A percentile compares a stretch with the other conserved stretches of the same genome.
phyloP scores from a whole-genome alignment of 92 coral and sea anemone genomes.

The Phenganax stokvisi region DNA sequence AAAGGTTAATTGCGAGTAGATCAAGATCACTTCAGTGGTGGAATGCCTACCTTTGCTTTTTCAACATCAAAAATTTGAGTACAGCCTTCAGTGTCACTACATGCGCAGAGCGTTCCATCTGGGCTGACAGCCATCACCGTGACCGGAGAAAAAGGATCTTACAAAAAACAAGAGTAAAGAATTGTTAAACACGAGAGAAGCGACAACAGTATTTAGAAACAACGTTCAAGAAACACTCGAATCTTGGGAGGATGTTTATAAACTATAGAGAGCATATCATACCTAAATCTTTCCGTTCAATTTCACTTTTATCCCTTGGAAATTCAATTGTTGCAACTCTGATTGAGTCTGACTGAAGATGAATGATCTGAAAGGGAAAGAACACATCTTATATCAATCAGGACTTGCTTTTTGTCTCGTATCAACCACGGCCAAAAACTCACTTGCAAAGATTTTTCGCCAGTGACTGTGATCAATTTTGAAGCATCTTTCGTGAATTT shows the following conservation, averaged over 20 bases:
- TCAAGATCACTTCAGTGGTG: background rate
- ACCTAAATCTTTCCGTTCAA: constrained; percentile 24
- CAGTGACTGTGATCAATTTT: constrained; percentile 60
- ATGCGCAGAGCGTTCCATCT: constrained; percentile 67
- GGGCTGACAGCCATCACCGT: constrained; percentile 61
- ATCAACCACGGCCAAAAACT: background rate
- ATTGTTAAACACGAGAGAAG: no score
- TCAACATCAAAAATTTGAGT: constrained; percentile 64
- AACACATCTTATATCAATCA: background rate
- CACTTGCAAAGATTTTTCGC: constrained; percentile 73
- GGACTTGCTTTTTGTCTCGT: background rate
- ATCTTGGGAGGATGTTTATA: no score
- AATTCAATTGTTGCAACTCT: constrained; percentile 45
- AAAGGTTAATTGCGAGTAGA: background rate
- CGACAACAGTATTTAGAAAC: no score
- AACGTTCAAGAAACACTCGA: no score
- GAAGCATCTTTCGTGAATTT: constrained; percentile 63
- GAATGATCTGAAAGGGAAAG: constrained; percentile 42
- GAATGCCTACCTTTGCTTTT: constrained; percentile 56
- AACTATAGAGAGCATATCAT: background rate
- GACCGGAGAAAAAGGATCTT: constrained; percentile 52
- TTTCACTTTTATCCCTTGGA: constrained; percentile 35
- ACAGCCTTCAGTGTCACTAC: constrained; percentile 58
- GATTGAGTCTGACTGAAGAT: constrained; percentile 38
- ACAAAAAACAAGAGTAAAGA: background rate